Evolutionary conservation across 2,797 vertebrate species (phyloP), one percentile per base, ranked within the genome.

Genomic region (Alcedo quadribrachys): DNA sequence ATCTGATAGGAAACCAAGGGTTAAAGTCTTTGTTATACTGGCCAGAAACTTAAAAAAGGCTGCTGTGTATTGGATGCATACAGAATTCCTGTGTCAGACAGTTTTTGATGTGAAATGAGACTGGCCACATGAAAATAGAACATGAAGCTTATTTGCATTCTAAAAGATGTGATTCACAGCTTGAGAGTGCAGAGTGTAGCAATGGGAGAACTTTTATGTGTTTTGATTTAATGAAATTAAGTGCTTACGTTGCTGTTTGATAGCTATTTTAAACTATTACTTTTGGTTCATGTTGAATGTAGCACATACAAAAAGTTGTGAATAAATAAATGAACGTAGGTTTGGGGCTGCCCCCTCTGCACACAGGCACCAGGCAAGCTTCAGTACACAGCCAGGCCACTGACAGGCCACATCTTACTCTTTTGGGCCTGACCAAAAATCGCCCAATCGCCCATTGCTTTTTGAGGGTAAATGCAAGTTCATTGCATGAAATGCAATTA

Each of bases 191-290:
- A 63, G 12, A 70, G 22, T 11, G 22, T 24, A 68, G 30, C 33
- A 18, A 8, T 42, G 17, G 32, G 51, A 88, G 28, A 7, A 14
- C 21, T 75, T 46, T 57, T 57, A 14, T 0, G 1, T 79, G 28
- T 73, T 92, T 87, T 79, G 40, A 61, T 94, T 91, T 82, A 45
- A 68, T 50, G 21, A 80, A 11, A 86, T 90, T n/a, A 77, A 90
- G 57, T 15, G 19, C 22, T 84, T 79, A 51, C 53, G 37, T 75
- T 65, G 7, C 55, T 78, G 11, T 74, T 80, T 35, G 35, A 46
- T 70, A 68, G 48, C 10, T 78, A 4, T 50, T 84, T 35, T 35
- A 62, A 11, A 4, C 32, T 74, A 15, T 50, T 76, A 16, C 6
- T 90, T 46, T 16, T 6, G n/a, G 16, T 37, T 28, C 16, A 6